Base-by-base conservation (phyloP, 2,888 invertebrate genomes). In the Gymnocheta viridis region DNA sequence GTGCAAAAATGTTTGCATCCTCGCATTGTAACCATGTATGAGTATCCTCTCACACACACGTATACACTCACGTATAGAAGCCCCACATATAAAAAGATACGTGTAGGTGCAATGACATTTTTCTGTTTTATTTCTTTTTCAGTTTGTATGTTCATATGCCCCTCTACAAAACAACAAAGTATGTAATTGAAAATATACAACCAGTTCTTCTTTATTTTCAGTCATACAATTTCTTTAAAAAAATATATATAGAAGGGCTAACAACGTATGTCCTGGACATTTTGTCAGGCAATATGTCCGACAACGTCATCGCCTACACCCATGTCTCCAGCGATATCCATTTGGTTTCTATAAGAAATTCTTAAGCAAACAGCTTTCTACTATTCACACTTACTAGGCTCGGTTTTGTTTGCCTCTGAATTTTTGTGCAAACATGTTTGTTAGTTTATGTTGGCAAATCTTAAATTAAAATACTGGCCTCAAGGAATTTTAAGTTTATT, bases 391-490 rank as follows among this genome's bases (percentile, higher is more conserved):
- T 35, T 54, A n/a, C 49, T 76, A 56, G 64, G 41, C 60, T 76
- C 41, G 54, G 54, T 58, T 44, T 58, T 84, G 84, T 77, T 84
- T 84, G 81, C 69, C 29, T 81, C 62, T 78, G 84, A 81, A 84
- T 81, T 84, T 69, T 81, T 84, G 49, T 56, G 51, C 73, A 77
- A 81, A 84, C 81, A 84, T 81, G 69, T 77, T 83, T 81, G 84
- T 81, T 76, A 60, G 69, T 81, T 77, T 73, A 17, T 78, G 81
- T 78, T 84, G 72, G 84, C 41, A 81, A 81, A 84, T 84, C 81
- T 84, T 81, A 84, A 84, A 84, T 84, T 84, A 84, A 84, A 84
- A 84, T 84, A 81, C 81, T 77, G 67, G 81, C 84, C 84, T 78
- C 67, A 84, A 84, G 84, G 81, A 84, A 62, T 78, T 49, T 81